Base-by-base conservation (phyloP, 37 sponge, comb jelly and placozoan species). In the Tethya wilhelma region DNA sequence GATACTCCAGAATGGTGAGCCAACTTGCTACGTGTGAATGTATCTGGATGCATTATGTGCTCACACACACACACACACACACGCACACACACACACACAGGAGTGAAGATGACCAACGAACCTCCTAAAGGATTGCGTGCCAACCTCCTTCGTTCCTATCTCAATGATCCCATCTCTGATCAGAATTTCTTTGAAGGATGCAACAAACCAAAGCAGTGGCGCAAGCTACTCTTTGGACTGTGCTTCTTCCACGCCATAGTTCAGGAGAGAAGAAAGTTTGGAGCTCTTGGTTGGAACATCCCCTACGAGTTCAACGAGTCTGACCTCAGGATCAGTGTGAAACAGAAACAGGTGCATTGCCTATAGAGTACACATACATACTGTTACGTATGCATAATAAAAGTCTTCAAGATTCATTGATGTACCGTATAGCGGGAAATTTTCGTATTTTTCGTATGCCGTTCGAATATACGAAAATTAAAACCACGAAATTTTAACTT, bases 91-190 rank as follows among this genome's bases (percentile, higher is more conserved):
- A 37, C 69, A 68, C 69, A 23, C 1, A 19, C 44, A 94, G 94
- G 94, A 40, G 93, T 96, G 60, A 96, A 96, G 83, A 96, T 96
- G 97, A 98, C 99, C 34, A 98, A 98, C 78, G 99, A 98, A 39
- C 99, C 99, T n/a, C 99, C 99, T 26, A 98, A 98, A 59, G 99
- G 99, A n/a, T 44, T 98, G 42, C 69, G 99, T 66, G 99, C 99
- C 55, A 98, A 98, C 64, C 92, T 98, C 42, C 84, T 98, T 33
- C 86, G 99, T 23, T 99, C 99, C 59, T 99, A 99, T 75, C 94
- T 96, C 57, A 98, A 93, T 57, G 99, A 98, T 73, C 99, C 99
- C 36, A 90, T 98, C 44, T 95, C 94, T 33, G 99, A 99, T 62
- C 77, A 73, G 17, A 53, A 78, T 42, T 99, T 99, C 88, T 99